These are phyloP conservation scores for Cyprinella venusta DNA, from an alignment of 2,797 vertebrate genomes.

Conservation along the genomic window DNA sequence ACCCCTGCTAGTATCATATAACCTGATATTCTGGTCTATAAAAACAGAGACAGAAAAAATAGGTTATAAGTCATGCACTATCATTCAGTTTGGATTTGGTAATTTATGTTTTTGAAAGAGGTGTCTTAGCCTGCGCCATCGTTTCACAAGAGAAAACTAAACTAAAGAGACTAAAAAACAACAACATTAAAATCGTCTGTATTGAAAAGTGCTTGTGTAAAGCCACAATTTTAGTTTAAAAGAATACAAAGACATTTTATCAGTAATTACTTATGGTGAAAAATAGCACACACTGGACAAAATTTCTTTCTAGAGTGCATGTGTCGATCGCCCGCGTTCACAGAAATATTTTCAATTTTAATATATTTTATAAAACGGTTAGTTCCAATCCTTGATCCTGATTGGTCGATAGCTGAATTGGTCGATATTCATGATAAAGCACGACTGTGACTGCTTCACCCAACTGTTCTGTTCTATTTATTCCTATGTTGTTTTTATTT, in stretches of 20 bases:
- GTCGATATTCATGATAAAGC: too few relatives aligned
- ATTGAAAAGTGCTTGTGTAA: background rate
- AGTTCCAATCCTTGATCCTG: too few relatives aligned
- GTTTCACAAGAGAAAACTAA: background rate
- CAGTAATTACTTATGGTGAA: background rate
- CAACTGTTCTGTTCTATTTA: too few relatives aligned
- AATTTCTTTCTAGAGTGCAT: background rate
- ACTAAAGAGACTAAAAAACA: background rate
- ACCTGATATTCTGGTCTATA: constrained; percentile 88
- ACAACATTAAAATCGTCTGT: too few relatives aligned
- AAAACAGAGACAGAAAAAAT: constrained; percentile 2
- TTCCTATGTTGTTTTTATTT: too few relatives aligned
- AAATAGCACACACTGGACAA: background rate
- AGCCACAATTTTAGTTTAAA: background rate
- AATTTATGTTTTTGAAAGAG: background rate
- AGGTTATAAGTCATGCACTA: background rate
- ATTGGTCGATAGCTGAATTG: too few relatives aligned
- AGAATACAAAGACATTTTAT: background rate
- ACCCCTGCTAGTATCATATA: constrained; percentile 86
- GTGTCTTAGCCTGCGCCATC: background rate
- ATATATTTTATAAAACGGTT: too few relatives aligned
- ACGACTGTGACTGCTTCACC: too few relatives aligned
- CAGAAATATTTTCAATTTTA: too few relatives aligned
- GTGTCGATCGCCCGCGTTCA: background rate
- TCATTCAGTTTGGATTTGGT: background rate